phyloP scores from a whole-genome alignment of 2,113 vertebrate genomes.

The Rhinopomastus cyanomelas region DNA sequence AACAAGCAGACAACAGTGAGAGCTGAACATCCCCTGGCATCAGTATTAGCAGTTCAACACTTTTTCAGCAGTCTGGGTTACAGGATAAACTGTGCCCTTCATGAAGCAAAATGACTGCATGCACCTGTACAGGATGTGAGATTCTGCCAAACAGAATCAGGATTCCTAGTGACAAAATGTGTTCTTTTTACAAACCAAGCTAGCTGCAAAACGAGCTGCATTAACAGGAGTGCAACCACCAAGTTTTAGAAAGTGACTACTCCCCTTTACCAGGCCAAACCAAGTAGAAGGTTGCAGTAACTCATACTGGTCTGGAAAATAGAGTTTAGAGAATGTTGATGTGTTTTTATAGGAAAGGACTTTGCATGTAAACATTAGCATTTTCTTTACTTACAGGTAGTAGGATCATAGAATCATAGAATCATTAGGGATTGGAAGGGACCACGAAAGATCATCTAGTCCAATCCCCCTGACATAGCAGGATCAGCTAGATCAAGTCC shows the following conservation, averaged over 20 bases:
- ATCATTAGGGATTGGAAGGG: too few species aligned
- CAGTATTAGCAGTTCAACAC: neutral
- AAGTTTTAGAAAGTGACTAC: neutral
- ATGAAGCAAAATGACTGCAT: neutral
- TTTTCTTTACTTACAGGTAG: neutral
- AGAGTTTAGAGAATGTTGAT: neutral
- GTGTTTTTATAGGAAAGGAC: neutral
- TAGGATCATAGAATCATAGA: neutral
- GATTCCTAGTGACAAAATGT: rapidly evolving
- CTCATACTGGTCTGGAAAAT: neutral
- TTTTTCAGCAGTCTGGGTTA: neutral
- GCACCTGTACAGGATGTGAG: rapidly evolving
- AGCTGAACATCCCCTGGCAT: neutral
- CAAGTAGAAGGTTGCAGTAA: neutral
- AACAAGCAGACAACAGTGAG: rapidly evolving
- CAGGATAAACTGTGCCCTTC: neutral
- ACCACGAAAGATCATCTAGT: too few species aligned
- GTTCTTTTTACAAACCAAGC: neutral
- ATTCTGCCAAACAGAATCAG: neutral
- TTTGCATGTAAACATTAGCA: neutral
- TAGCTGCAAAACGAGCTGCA: rapidly evolving
- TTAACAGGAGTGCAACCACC: neutral
- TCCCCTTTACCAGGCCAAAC: neutral
- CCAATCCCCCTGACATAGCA: too few species aligned
- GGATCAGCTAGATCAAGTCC: too few species aligned